phyloP scores from a whole-genome alignment of 2,797 vertebrate genomes.

The Coilia nasus region DNA sequence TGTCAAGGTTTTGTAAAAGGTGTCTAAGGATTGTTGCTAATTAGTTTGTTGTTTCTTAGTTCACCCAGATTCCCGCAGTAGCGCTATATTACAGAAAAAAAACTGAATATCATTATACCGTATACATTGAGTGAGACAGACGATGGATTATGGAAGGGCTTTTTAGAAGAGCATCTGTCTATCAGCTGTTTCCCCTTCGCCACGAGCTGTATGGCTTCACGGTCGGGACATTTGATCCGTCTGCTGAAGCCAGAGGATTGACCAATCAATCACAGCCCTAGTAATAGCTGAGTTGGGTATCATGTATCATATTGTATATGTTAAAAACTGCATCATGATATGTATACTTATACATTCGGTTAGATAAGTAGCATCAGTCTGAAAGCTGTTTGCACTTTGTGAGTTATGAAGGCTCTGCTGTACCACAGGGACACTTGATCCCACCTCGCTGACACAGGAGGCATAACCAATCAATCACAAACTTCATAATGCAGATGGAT shows the following conservation, averaged over 20 bases:
- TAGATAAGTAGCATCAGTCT: not conserved
- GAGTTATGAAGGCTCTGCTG: not conserved
- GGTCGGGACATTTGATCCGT: not conserved
- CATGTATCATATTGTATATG: not conserved
- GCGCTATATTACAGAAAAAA: not conserved
- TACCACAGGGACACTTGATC: not conserved
- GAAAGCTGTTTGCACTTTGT: not conserved
- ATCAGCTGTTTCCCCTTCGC: not conserved
- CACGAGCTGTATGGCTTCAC: not conserved
- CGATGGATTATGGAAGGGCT: not conserved
- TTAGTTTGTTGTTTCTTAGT: not conserved
- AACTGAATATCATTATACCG: not conserved
- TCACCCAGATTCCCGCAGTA: not conserved
- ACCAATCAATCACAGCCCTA: not conserved
- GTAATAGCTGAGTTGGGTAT: not conserved
- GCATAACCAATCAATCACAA: not conserved
- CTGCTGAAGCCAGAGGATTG: not conserved
- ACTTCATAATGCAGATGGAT: not conserved
- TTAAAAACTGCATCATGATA: not conserved
- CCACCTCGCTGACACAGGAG: not conserved
- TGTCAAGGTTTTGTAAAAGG: too few relatives aligned
- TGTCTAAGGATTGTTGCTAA: not conserved
- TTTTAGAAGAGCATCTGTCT: not conserved
- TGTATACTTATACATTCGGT: not conserved
- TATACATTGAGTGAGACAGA: not conserved